phyloP scores from a whole-genome alignment of 2,797 vertebrate species.

The Neostethus bicornis region DNA sequence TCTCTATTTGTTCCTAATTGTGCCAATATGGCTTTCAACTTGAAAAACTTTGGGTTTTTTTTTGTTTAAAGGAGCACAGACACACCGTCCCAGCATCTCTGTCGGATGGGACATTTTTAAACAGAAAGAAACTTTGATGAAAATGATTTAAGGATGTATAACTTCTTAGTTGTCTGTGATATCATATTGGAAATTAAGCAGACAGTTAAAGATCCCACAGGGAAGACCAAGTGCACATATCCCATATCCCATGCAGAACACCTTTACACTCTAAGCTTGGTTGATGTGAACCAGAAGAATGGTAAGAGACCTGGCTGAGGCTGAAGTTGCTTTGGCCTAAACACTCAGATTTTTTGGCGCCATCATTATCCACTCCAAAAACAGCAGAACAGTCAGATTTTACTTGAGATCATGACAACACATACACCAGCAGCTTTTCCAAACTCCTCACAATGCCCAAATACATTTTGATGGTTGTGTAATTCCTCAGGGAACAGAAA shows the following conservation, averaged over 20 bases:
- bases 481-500: slow-evolving; percentile 51
- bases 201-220: background rate
- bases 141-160: background rate
- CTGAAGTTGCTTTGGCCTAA: slow-evolving; percentile 14
- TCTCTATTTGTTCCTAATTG: too few species aligned
- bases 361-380: slow-evolving; percentile 29
- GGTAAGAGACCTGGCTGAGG: slow-evolving; percentile 24
- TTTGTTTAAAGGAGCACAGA: too few species aligned
- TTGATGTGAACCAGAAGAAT: slow-evolving; percentile 3
- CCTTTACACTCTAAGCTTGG: background rate
- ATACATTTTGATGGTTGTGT: slow-evolving; percentile 59
- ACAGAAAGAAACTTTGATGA: background rate
- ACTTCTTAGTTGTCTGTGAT: background rate
- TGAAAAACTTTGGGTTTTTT: too few species aligned
- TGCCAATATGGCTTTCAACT: too few species aligned
- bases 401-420: slow-evolving; percentile 14
- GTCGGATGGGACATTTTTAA: background rate
- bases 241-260: background rate
- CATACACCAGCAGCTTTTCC: slow-evolving; percentile 20
- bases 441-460: slow-evolving; percentile 39
- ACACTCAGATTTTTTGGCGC: slow-evolving; percentile 31
- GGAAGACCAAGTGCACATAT: background rate
- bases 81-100: too few species aligned
- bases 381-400: slow-evolving; percentile 32
- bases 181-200: background rate